Evolutionary conservation across 1,140 invertebrate species (phyloP), one percentile per base, ranked within the genome.

Genomic region (Elysia chlorotica): DNA sequence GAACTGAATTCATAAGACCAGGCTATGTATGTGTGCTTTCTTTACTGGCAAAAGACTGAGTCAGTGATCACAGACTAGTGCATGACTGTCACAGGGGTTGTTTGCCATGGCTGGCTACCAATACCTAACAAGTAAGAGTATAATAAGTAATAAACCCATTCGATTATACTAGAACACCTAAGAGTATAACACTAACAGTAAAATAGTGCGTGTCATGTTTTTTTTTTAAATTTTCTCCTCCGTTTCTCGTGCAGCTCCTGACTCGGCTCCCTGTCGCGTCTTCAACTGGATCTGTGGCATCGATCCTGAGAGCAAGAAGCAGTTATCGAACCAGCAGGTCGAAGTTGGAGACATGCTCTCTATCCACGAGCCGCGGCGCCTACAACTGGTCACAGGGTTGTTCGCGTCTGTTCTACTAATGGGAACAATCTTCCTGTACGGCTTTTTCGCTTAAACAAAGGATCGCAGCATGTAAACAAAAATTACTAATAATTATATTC

Each of bases 221-320:
- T 23, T 38, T 28, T 23, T 25, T 3, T 3, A 54, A 21, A 6
- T 6, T 56, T 31, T 28, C 25, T 30, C 28, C 25, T 56, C 6
- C 17, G 6, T 48, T 33, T 2, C 25, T n/a, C n/a, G n/a, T n/a
- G n/a, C 69, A 71, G 69, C 0, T 1, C 14, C 25, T 31, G 21
- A 4, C 35, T n/a, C 35, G 1, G 23, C 30, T 48, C 37, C 59
- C 5, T 21, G 37, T 23, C 23, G 37, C 14, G 57, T 53, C 19
- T 63, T 62, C 10, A 71, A 71, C 59, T 71, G 69, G 69, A 63
- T 71, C n/a, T 71, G 69, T 30, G 69, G 69, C 0, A 71, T 71
- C 19, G 59, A 71, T 25, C 1, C 35, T 2, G 37, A 10, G 1
- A 71, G 23, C 38, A 38, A 57, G 21, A 19, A 36, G 2, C 56